Percentiles rank a stretch among this genome's conserved stretches.
Conservation (phyloP, 1,140 invertebrate species). For the Magallana ariakensis region DNA sequence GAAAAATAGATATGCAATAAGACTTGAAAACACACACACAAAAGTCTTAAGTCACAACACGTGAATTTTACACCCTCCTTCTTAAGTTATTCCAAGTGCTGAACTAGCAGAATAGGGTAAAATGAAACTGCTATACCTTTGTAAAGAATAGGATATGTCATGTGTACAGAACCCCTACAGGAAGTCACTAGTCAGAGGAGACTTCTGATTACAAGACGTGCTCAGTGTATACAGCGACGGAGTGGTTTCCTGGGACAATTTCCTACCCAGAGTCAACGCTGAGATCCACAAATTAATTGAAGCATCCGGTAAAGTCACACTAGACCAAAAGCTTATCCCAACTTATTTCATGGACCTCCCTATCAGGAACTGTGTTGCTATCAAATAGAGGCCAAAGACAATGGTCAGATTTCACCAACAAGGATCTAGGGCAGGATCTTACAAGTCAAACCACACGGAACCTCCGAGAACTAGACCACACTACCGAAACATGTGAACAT, state of each 20-base stretch:
- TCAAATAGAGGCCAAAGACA: no score
- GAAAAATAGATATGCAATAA: no score
- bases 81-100: background rate
- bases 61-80: background rate
- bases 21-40: no score
- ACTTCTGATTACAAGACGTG: background rate
- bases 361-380: no score
- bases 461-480: no score
- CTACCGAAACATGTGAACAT: background rate
- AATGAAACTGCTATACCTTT: background rate
- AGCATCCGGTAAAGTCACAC: background rate
- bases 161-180: background rate
- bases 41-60: background rate
- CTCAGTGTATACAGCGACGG: background rate
- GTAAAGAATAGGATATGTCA: background rate
- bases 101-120: background rate
- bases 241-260: slow-evolving; percentile 20
- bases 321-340: no score
- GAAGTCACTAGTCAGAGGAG: background rate
- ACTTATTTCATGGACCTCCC: no score
- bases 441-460: no score
- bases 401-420: no score
- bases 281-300: background rate
- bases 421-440: no score
- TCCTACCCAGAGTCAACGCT: background rate